Percentiles rank a stretch among this genome's conserved stretches.
phyloP scores from a whole-genome alignment of 1,140 invertebrate species.

The Brachionus sp. region DNA sequence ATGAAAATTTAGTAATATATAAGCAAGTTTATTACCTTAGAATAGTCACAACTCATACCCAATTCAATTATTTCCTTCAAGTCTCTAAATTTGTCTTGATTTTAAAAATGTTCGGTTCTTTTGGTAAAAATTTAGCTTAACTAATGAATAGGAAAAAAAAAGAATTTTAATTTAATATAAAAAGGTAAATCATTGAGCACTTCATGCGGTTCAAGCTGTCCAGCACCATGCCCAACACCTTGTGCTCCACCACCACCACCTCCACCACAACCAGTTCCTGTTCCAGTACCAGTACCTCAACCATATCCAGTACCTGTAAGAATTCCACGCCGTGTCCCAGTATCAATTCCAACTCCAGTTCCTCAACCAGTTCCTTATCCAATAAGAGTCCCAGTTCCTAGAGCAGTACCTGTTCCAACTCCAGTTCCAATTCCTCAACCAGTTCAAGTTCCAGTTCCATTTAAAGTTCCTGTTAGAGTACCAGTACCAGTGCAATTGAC shows the following conservation, averaged over 20 bases:
- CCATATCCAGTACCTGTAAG: not conserved
- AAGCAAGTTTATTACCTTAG: not conserved
- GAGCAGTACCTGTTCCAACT: not conserved
- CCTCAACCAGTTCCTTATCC: not conserved
- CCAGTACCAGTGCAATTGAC: not conserved
- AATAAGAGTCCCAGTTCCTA: not conserved
- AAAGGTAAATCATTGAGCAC: not conserved
- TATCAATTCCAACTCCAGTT: not conserved
- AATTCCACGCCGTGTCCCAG: not conserved
- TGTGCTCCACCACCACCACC: not conserved
- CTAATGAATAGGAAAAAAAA: not conserved
- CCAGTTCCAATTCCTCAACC: constrained; percentile 20
- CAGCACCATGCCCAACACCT: not conserved
- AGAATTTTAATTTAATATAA: not conserved
- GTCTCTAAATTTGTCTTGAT: not conserved
- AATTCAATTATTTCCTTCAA: not conserved
- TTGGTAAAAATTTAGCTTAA: not conserved
- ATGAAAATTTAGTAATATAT: not conserved
- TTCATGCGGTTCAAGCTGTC: not conserved
- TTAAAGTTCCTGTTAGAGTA: not conserved
- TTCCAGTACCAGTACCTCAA: constrained; percentile 6
- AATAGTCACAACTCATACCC: not conserved
- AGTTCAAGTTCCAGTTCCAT: not conserved
- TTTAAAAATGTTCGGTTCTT: not conserved
- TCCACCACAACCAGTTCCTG: not conserved